Evolutionary conservation across 2,113 vertebrate genomes (phyloP), one percentile per base, ranked within the genome.

Genomic region (Rana temporaria): DNA sequence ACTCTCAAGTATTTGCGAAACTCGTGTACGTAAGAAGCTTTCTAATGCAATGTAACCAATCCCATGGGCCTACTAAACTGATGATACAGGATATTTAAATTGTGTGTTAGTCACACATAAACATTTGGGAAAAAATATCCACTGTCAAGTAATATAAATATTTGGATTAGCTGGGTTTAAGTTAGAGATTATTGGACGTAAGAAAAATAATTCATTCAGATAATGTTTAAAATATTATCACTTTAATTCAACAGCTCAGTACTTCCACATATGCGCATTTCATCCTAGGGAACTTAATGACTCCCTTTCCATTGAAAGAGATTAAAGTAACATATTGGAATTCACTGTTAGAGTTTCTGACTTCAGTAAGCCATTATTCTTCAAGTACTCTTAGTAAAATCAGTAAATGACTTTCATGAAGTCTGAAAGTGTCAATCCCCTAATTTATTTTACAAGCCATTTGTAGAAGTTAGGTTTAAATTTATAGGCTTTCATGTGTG

Each of bases 141-240:
- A 34, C 38, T 64, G 57, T 64, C 59, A 34, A 38, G 6, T 42
- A 56, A 53, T 73, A 52, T 82, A 82, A 82, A 82, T 82, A 73
- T 82, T 82, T 82, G 79, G 69, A 73, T 65, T 62, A 74, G 56
- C 26, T 65, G 60, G 56, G 55, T 4, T 73, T 73, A 73, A 26
- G 19, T 64, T 6, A 62, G 42, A 22, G 38, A 65, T 73, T 66
- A 81, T 79, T 59, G 34, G 18, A 7, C 20, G 18, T 8, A 26
- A 18, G 30, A 53, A 65, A 82, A 82, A 20, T 52, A n/a, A 72
- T 81, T 72, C 17, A 64, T 72, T 55, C 56, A 15, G 42, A 38
- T 55, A 72, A 71, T 73, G 68, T 65, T 74, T 82, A 66, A 82
- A 74, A 74, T 20, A 52, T 77, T 60, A 77, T 17, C 32, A 77